Percentiles rank a stretch among this genome's conserved stretches.
Evolutionary conservation across 2,113 vertebrate species (phyloP).

Genomic region (Litocranius walleri): DNA sequence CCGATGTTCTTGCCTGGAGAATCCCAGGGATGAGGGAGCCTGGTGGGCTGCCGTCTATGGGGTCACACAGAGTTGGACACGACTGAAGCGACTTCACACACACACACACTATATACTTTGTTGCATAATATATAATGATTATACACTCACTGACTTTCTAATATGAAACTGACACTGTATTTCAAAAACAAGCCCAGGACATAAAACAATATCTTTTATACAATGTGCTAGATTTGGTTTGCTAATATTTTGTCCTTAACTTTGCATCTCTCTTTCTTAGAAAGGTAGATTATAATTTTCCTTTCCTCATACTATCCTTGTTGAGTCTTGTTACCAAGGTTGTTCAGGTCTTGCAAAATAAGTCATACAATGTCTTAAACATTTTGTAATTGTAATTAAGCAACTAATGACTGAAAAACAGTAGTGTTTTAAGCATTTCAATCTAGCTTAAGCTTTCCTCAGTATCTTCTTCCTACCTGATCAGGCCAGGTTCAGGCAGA

Average conservation of each 20-base stretch:
- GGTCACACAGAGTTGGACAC: no score
- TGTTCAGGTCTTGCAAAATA: neutral
- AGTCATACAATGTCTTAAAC: neutral
- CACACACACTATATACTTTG: neutral
- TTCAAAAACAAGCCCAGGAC: neutral
- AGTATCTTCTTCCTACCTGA: neutral
- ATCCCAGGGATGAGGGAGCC: no score
- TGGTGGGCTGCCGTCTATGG: no score
- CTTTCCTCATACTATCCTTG: neutral
- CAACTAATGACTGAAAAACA: neutral
- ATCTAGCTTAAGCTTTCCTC: neutral
- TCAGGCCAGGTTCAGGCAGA: neutral
- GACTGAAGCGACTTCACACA: no score
- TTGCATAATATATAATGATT: neutral
- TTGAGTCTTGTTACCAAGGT: neutral
- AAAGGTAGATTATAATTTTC: neutral
- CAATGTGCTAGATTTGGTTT: neutral
- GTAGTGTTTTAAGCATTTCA: neutral
- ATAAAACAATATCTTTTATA: neutral
- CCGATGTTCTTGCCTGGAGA: no score
- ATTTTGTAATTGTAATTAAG: neutral
- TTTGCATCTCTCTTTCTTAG: neutral
- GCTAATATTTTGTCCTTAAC: neutral
- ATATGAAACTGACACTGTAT: neutral
- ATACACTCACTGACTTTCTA: neutral